Conservation (phyloP, 2,797 vertebrate species). For the Petrocephalus sullivani region DNA sequence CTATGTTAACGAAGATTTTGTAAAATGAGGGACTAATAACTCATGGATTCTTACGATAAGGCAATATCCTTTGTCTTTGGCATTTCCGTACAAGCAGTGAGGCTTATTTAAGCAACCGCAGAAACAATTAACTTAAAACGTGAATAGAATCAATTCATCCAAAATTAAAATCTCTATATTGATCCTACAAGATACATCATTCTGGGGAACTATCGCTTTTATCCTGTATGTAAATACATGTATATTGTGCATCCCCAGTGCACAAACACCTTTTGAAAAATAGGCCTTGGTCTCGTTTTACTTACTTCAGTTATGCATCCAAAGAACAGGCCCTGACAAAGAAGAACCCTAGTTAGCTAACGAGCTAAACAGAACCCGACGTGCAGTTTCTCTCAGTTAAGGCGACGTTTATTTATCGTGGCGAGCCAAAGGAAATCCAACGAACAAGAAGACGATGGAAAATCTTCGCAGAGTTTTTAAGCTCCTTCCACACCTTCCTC, state of each 20-base stretch:
- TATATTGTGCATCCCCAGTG: background rate
- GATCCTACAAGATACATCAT: background rate
- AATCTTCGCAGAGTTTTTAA: background rate
- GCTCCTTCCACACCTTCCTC: background rate
- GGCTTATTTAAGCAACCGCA: too few relatives aligned
- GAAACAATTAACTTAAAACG: background rate
- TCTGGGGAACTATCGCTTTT: background rate
- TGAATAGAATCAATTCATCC: background rate
- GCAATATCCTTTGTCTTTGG: background rate
- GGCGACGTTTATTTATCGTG: background rate
- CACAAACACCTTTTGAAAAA: background rate
- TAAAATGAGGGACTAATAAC: background rate
- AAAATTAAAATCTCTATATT: background rate
- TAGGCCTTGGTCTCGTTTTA: constrained; percentile 7
- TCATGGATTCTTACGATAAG: background rate
- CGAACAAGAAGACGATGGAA: background rate
- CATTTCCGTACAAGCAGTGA: background rate
- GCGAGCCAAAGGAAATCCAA: background rate
- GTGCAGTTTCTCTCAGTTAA: background rate
- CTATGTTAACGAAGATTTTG: background rate
- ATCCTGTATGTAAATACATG: background rate
- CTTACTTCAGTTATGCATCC: constrained; percentile 18
- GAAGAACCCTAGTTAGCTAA: background rate
- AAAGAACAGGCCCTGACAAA: background rate
- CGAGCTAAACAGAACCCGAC: background rate